phyloP scores from a whole-genome alignment of 2,888 invertebrate genomes.

The Cosmopolites sordidus region DNA sequence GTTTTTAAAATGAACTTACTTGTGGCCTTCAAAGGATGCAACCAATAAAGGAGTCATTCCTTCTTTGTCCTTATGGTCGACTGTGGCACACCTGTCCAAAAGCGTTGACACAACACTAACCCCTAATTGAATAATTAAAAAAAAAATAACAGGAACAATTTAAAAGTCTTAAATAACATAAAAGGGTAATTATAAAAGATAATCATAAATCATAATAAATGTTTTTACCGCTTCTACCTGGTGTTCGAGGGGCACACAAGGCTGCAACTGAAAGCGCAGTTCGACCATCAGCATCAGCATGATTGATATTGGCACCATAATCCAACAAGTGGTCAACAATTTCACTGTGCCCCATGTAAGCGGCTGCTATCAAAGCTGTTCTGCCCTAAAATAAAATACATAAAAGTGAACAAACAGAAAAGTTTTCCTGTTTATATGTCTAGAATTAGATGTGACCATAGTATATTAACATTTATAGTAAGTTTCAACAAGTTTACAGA shows the following conservation, averaged over 20 bases:
- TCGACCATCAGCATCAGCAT: constrained; percentile 78
- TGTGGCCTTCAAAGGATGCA: constrained; percentile 88
- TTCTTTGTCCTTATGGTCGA: constrained; percentile 78
- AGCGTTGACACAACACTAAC: constrained; percentile 68
- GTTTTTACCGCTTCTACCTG: constrained; percentile 49
- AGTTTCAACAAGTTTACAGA: no score
- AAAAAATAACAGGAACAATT: no score
- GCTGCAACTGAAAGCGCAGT: constrained; percentile 87
- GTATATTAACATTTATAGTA: no score
- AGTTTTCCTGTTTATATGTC: no score
- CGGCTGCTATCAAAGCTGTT: constrained; percentile 90
- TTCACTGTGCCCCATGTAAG: constrained; percentile 90
- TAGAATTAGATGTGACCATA: no score
- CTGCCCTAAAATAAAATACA: constrained; percentile 52
- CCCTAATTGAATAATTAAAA: no score
- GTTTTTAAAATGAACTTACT: constrained; percentile 48
- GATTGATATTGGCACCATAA: constrained; percentile 78
- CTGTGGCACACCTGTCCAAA: constrained; percentile 77
- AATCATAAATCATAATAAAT: not conserved
- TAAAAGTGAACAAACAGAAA: no score
- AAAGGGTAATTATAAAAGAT: no score
- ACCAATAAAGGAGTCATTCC: constrained; percentile 84
- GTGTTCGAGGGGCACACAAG: constrained; percentile 75
- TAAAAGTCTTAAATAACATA: no score
- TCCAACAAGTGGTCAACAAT: constrained; percentile 80